phyloP scores from a whole-genome alignment of 2,797 vertebrate species.

The Centropyge bicolor region DNA sequence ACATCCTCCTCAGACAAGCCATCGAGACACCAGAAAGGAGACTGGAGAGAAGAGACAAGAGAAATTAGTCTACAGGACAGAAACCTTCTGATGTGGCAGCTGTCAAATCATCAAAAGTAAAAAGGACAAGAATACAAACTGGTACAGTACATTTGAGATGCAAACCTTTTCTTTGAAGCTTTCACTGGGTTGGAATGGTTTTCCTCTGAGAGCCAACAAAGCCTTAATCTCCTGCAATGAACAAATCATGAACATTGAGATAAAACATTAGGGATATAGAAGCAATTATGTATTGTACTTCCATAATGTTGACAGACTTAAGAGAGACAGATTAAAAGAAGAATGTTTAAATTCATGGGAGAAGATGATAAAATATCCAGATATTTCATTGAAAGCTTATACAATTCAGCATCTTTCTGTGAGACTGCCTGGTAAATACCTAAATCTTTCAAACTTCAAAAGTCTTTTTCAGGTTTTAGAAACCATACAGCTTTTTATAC shows the following conservation, averaged over 20 bases:
- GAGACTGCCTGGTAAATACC: too few species aligned
- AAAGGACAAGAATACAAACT: background rate
- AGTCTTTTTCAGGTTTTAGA: background rate
- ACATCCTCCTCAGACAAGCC: conserved; percentile 93
- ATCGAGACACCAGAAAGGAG: conserved; percentile 94
- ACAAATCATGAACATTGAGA: conserved; percentile 12
- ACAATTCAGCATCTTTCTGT: background rate
- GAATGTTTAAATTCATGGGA: background rate
- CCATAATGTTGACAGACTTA: too few species aligned
- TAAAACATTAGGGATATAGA: too few species aligned
- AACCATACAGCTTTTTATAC: background rate
- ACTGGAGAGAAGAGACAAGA: conserved; percentile 77
- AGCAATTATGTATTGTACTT: too few species aligned
- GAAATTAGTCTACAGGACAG: background rate
- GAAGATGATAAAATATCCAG: background rate
- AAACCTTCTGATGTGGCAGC: background rate
- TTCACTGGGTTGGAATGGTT: conserved; percentile 83
- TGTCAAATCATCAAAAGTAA: background rate
- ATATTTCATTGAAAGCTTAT: background rate
- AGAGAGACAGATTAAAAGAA: too few species aligned
- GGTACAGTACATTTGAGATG: background rate
- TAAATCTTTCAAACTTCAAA: too few species aligned
- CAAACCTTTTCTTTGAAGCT: conserved; percentile 90
- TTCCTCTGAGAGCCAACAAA: conserved; percentile 90
- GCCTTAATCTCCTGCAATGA: conserved; percentile 92